Base-by-base conservation (phyloP, 2,888 invertebrate genomes). In the Ormyrus pomaceus region DNA sequence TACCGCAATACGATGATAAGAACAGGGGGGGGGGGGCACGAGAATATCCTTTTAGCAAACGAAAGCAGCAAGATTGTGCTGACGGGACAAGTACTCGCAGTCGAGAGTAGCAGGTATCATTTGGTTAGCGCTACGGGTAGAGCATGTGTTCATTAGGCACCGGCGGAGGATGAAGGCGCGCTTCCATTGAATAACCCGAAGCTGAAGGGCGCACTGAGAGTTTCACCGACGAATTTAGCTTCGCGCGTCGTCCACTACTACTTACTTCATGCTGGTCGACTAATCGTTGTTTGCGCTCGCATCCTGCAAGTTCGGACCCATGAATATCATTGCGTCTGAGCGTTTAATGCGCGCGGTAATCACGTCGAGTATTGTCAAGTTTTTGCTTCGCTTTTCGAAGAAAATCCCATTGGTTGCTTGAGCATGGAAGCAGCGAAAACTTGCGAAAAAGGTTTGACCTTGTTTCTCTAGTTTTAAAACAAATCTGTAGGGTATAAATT, bases 141-240 rank as follows among this genome's bases (percentile, higher is more conserved):
- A 86, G 86, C 87, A 87, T 87, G 86, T 86, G 86, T 87, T 87
- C 87, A 87, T 87, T 87, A 87, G 85, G 85, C 84, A 6, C 51
- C 9, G 53, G 9, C 13, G 3, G 66, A 8, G 84, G 83, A 85
- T 81, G 84, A 85, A 85, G 84, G 86, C 83, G 84, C 84, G 83
- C 83, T 84, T 85, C 84, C 85, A 85, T 85, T 87, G 86, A 87
- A 87, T 87, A 86, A 86, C 87, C 46, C 34, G 6, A 85, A 85
- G 83, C 87, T 80, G 85, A 85, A 87, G 85, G 85, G 85, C 85
- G 84, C 86, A 82, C 84, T 19, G 1, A 19, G 19, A 19, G 19
- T 19, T 19, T 19, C 19, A 19, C 19, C 19, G 19, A 19, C 86
- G 86, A 85, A 71, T 71, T 71, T 61, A 58, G 68, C 53, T 68